A percentile compares a stretch with the other conserved stretches of the same genome.
phyloP scores from a whole-genome alignment of 2,113 vertebrate species.

The Charadrius vociferus region DNA sequence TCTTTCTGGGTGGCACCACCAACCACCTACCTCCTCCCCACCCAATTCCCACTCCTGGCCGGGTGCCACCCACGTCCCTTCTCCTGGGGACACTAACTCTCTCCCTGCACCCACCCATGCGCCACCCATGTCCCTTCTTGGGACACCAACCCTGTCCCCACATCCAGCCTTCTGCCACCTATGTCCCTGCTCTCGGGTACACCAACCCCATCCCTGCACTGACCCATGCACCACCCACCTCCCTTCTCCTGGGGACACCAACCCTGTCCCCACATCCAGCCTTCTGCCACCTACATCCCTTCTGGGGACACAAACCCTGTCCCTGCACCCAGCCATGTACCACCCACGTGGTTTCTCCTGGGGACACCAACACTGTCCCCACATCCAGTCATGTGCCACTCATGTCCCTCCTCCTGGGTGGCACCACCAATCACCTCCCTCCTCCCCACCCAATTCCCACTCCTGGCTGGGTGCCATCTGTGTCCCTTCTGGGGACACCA shows the following conservation, averaged over 20 bases:
- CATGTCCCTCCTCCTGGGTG: no score
- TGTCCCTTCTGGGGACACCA: neutral
- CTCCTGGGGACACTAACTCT: no score
- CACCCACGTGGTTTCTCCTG: neutral
- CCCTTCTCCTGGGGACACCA: neutral
- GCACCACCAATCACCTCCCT: no score
- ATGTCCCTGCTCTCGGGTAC: neutral
- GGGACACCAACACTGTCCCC: neutral
- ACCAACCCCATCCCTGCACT: neutral
- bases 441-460: no score
- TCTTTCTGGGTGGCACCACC: neutral
- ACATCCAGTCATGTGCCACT: no score
- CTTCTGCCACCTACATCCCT: neutral
- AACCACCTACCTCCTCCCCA: no score
- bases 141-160: neutral
- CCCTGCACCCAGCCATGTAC: neutral
- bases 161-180: neutral
- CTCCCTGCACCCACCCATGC: neutral
- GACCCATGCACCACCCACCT: neutral
- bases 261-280: fast-evolving
- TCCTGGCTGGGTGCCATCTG: neutral
- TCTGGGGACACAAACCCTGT: neutral
- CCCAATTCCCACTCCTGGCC: no score
- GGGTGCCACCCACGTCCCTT: no score
- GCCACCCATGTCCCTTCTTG: neutral